These are phyloP conservation scores for Propithecus coquereli DNA, from an alignment of 2,113 vertebrate genomes.

Conservation along the genomic window DNA sequence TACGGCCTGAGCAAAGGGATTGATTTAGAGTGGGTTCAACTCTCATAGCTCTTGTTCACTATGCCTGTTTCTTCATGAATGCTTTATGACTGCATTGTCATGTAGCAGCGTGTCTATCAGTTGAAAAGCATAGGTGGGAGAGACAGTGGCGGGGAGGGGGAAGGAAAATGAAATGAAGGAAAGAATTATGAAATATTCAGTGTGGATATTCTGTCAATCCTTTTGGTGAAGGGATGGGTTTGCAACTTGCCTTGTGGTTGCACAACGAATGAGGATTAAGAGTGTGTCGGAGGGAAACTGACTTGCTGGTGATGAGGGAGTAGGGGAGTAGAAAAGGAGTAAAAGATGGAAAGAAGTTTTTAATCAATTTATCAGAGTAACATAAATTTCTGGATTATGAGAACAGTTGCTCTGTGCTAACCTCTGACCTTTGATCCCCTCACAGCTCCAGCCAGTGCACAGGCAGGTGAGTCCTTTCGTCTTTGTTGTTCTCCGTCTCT, in stretches of 20 bases:
- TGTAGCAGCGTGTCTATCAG: neutral
- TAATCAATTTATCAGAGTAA: neutral
- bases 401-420: neutral
- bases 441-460: neutral
- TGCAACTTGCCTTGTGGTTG: neutral
- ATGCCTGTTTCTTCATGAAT: neutral
- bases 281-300: neutral
- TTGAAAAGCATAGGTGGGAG: neutral
- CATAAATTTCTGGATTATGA: neutral
- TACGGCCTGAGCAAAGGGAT: neutral
- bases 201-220: neutral
- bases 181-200: neutral
- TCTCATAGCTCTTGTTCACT: neutral
- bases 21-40: neutral
- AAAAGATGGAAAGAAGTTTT: neutral
- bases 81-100: rapidly evolving
- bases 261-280: neutral
- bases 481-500: neutral
- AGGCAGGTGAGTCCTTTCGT: neutral
- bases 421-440: neutral
- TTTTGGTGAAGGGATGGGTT: neutral
- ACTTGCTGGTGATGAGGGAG: neutral
- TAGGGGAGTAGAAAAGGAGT: neutral
- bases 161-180: neutral
- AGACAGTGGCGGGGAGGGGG: no score